Conservation (phyloP, 2,113 vertebrate species). For the Sinocyclocheilus anshuiensis region DNA sequence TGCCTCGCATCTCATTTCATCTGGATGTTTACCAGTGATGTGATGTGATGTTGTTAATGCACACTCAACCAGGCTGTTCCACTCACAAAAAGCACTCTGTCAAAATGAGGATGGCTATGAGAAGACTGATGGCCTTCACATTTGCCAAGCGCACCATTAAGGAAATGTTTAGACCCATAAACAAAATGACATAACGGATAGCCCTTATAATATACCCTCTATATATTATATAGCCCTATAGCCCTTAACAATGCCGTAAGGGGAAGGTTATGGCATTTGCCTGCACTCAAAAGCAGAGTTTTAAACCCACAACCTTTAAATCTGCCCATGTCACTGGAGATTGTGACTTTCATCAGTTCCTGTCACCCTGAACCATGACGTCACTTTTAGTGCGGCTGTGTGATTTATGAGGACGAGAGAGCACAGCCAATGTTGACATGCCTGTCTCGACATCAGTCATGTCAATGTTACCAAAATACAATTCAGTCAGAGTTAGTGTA, state of each 20-base stretch:
- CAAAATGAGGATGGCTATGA: conserved; percentile 43
- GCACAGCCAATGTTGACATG: conserved; percentile 43
- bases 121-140: conserved; percentile 42
- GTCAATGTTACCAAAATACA: conserved; percentile 48
- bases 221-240: too few species aligned
- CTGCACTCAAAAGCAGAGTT: conserved; percentile 38
- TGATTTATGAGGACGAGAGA: conserved; percentile 47
- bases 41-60: conserved; percentile 43
- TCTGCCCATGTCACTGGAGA: conserved; percentile 33
- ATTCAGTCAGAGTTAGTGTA: conserved; percentile 39
- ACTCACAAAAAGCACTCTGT: conserved; percentile 43
- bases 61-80: conserved; percentile 25
- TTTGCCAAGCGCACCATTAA: conserved; percentile 52
- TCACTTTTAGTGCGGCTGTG: conserved; percentile 44
- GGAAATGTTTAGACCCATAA: conserved; percentile 48
- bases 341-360: conserved; percentile 50
- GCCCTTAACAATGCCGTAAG: conserved; percentile 47
- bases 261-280: conserved; percentile 39
- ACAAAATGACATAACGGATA: conserved; percentile 54
- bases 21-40: conserved; percentile 33
- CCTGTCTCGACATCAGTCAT: conserved; percentile 47
- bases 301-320: conserved; percentile 47
- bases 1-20: conserved; percentile 12
- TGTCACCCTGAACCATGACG: conserved; percentile 47
- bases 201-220: too few species aligned